Conservation (phyloP, 2,888 invertebrate genomes). For the Mellilla xanthometata region DNA sequence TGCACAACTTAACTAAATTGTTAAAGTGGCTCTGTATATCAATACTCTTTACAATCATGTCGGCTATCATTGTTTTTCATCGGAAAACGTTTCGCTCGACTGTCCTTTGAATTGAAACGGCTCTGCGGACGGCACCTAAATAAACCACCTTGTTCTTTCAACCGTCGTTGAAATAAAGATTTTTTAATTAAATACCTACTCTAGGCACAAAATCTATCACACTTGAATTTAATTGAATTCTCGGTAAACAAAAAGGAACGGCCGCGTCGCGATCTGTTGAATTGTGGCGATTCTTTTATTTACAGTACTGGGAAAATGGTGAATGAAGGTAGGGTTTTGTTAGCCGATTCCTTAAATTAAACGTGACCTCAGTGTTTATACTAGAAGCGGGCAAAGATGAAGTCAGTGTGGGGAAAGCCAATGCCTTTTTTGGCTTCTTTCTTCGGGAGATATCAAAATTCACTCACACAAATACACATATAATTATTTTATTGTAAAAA, state of each 20-base stretch:
- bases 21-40: too few species aligned
- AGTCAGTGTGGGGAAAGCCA: too few species aligned
- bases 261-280: slow-evolving; percentile 2
- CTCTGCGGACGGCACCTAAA: slow-evolving; percentile 35
- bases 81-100: slow-evolving; percentile 48
- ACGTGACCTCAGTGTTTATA: too few species aligned
- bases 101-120: slow-evolving; percentile 38
- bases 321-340: background rate
- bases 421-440: too few species aligned
- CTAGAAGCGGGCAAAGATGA: too few species aligned
- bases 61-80: slow-evolving; percentile 49
- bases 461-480: too few species aligned
- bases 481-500: too few species aligned
- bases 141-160: slow-evolving; percentile 37
- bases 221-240: slow-evolving; percentile 42
- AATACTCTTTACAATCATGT: slow-evolving; percentile 44
- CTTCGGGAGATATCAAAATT: too few species aligned
- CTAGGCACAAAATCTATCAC: slow-evolving; percentile 34
- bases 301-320: slow-evolving; percentile 2
- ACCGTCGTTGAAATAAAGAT: slow-evolving; percentile 33
- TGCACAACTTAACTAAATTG: too few species aligned
- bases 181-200: slow-evolving; percentile 38
- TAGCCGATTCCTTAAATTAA: background rate
- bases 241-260: slow-evolving; percentile 22
- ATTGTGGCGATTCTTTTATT: slow-evolving; percentile 3